Evolutionary conservation across 2,888 invertebrate genomes (phyloP).

Genomic region (Pasiphila rectangulata): DNA sequence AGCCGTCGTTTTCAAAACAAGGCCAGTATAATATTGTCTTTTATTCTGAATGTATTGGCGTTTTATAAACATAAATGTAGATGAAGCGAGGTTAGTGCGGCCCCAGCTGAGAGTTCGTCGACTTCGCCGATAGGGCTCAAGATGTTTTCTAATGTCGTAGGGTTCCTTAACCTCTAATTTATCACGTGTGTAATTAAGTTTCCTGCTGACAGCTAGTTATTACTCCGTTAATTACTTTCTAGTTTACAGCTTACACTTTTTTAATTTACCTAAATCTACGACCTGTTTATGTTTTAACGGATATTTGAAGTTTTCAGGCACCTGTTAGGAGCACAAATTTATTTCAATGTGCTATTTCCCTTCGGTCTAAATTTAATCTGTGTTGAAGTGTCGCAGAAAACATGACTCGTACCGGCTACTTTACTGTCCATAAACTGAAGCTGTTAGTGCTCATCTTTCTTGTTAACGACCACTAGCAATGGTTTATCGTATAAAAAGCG

Average conservation of each 20-base stretch:
- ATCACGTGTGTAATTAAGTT: slow-evolving; percentile 34
- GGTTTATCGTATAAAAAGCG: slow-evolving; percentile 76
- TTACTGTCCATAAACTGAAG: slow-evolving; percentile 76
- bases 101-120: slow-evolving; percentile 38
- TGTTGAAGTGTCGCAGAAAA: slow-evolving; percentile 52
- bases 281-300: slow-evolving; percentile 22
- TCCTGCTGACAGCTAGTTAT: slow-evolving; percentile 22
- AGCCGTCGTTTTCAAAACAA: too few relatives aligned
- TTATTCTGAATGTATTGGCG: slow-evolving; percentile 20
- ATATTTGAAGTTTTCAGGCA: slow-evolving; percentile 32
- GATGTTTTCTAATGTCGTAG: slow-evolving; percentile 30
- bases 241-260: slow-evolving; percentile 3
- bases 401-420: slow-evolving; percentile 68
- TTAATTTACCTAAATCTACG: slow-evolving; percentile 11
- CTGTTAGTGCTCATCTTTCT: slow-evolving; percentile 79
- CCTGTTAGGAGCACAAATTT: slow-evolving; percentile 38
- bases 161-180: slow-evolving; percentile 40
- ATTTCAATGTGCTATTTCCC: slow-evolving; percentile 31
- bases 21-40: slow-evolving; percentile 12
- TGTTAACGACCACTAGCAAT: slow-evolving; percentile 73
- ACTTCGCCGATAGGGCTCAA: slow-evolving; percentile 40
- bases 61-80: slow-evolving; percentile 27
- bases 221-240: slow-evolving; percentile 9
- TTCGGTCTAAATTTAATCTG: slow-evolving; percentile 35
- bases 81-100: slow-evolving; percentile 27